These are phyloP conservation scores for Axis porcinus DNA, from an alignment of 2,113 vertebrate genomes.

Conservation along the genomic window DNA sequence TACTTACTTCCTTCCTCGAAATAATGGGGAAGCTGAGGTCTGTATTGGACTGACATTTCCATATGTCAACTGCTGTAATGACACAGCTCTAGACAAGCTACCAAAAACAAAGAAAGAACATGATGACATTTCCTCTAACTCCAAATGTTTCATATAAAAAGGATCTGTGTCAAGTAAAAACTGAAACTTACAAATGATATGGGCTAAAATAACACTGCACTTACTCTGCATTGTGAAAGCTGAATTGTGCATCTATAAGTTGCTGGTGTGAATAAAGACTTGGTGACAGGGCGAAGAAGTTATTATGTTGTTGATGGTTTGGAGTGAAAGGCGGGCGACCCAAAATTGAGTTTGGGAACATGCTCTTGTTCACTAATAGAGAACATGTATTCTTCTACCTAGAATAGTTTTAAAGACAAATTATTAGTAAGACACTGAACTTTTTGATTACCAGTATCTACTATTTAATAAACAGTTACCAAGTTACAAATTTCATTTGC, in stretches of 20 bases:
- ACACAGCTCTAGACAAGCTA: constrained; percentile 78
- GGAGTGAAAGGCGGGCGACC: constrained; percentile 76
- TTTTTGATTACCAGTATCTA: not conserved
- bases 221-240: constrained; percentile 81
- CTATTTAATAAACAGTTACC: constrained; percentile 27
- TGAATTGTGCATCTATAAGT: constrained; percentile 57
- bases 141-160: constrained; percentile 4
- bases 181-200: not conserved
- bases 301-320: constrained; percentile 67
- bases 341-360: constrained; percentile 86
- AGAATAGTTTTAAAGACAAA: not conserved
- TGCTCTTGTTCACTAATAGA: constrained; percentile 79
- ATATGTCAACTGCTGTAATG: constrained; percentile 60
- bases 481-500: constrained; percentile 31
- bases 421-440: constrained; percentile 12
- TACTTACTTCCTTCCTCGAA: constrained; percentile 86
- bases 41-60: constrained; percentile 62
- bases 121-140: not conserved
- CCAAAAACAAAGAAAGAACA: constrained; percentile 57
- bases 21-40: constrained; percentile 39
- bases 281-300: constrained; percentile 69
- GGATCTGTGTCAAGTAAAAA: not conserved
- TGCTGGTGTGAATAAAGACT: constrained; percentile 74
- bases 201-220: constrained; percentile 63
- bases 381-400: constrained; percentile 81